Evolutionary conservation across 2,888 invertebrate genomes (phyloP), one percentile per base, ranked within the genome.

Genomic region (Ariolimax columbianus): DNA sequence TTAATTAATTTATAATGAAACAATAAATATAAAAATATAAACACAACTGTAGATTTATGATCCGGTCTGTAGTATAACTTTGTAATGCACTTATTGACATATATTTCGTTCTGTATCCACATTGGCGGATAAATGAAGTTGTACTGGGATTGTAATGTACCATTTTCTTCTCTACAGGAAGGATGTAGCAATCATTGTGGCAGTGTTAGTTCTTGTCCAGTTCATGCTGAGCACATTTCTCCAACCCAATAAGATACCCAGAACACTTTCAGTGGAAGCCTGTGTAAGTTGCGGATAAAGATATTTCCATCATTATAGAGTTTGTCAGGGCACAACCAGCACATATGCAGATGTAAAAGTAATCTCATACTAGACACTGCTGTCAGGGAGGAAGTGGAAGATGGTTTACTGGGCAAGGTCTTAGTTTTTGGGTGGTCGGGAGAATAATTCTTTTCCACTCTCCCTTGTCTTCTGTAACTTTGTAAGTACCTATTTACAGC

Each of bases 141-240:
- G 19, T 11, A 11, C 17, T 51, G 7, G 17, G 11, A 36, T 3
- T 11, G 23, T 38, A 70, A 26, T n/a, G 30, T 47, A 47, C 14
- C 4, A n/a, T 43, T 47, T 30, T 47, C 6, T 43, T 75, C 6
- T 4, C 88, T 93, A 63, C 91, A 96, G 96, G 96, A 97, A 96
- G 94, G 97, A 97, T 94, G 96, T 97, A 11, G 93, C 96, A 3
- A 97, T 97, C 77, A 96, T 97, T 6, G 93, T 97, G 63, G 95
- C 96, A 9, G 96, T 96, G 0, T 97, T 97, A 0, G 92, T 97
- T 66, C 90, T 97, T 17, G 86, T 92, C 9, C 91, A 93, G 82
- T 14, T 92, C 11, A 36, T 89, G 11, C 68, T 91, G 23, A 88
- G 83, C 14, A 86, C 63, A 51, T 77, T 83, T 55, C 47, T 30